Evolutionary conservation across 37 sponge, comb jelly and placozoan species (phyloP).

Genomic region (Spongilla lacustris): DNA sequence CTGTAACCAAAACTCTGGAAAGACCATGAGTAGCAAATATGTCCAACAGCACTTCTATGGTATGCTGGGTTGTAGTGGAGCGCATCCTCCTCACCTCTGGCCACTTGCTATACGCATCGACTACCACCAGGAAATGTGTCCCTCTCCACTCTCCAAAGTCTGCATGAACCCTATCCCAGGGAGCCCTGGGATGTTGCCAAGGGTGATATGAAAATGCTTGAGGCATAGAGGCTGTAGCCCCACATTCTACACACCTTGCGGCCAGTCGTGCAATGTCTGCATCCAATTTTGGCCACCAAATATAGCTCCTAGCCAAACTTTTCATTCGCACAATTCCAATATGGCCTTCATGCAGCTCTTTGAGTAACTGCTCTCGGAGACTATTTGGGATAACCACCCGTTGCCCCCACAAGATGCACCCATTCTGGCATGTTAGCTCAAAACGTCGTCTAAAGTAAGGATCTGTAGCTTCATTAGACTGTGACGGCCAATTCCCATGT

Average conservation of each 20-base stretch:
- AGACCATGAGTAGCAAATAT: not conserved
- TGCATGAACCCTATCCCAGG: constrained; percentile 5
- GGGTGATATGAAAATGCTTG: not conserved
- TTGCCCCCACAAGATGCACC: too few relatives aligned
- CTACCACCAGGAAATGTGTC: not conserved
- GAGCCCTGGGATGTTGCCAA: constrained; percentile 1
- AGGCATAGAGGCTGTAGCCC: not conserved
- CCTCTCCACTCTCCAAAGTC: constrained; percentile 11
- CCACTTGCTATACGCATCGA: constrained; percentile 10
- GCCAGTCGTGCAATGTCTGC: not conserved
- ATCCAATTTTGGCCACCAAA: constrained; percentile 10
- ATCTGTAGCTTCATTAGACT: too few relatives aligned
- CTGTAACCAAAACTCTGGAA: not conserved
- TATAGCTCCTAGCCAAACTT: not conserved
- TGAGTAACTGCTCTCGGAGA: constrained; percentile 11
- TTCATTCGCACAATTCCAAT: not conserved
- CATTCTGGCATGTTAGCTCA: too few relatives aligned
- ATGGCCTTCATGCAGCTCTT: not conserved
- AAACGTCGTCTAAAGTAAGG: too few relatives aligned
- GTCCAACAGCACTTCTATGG: not conserved
- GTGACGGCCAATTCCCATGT: too few relatives aligned
- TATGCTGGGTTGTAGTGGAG: not conserved
- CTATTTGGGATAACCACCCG: too few relatives aligned
- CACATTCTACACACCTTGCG: not conserved
- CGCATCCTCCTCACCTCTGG: not conserved